A percentile compares a stretch with the other conserved stretches of the same genome.
These are phyloP conservation scores for Zaprionus nigranus DNA, from an alignment of 1,140 invertebrate genomes.

Conservation along the genomic window DNA sequence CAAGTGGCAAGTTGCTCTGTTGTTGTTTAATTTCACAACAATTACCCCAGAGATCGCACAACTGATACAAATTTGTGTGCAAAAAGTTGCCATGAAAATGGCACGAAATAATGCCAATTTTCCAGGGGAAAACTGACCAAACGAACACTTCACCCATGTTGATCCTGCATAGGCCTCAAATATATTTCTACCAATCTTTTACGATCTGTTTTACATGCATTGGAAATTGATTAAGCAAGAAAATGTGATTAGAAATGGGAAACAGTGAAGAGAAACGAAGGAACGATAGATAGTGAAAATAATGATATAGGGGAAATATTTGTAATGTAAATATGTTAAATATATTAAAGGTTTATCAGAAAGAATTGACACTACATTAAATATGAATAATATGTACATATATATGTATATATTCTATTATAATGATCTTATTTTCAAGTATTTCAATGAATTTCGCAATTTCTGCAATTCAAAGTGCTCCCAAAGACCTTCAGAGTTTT, in stretches of 20 bases:
- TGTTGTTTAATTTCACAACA: constrained; percentile 44
- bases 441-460: no score
- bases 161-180: not conserved
- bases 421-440: no score
- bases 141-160: not conserved
- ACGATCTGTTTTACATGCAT: not conserved
- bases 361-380: no score
- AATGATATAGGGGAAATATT: no score
- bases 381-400: no score
- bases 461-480: no score
- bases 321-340: no score
- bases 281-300: no score
- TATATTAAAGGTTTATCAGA: no score
- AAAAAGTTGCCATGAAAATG: not conserved
- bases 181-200: not conserved
- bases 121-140: not conserved
- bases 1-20: constrained; percentile 26
- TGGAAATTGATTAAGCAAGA: not conserved
- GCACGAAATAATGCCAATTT: constrained; percentile 7
- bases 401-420: no score
- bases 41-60: constrained; percentile 39
- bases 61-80: constrained; percentile 27
- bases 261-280: no score
- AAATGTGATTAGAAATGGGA: not conserved
- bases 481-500: no score